Evolutionary conservation across 1,140 invertebrate species (phyloP).

Genomic region (Lysiphlebus fabarum): DNA sequence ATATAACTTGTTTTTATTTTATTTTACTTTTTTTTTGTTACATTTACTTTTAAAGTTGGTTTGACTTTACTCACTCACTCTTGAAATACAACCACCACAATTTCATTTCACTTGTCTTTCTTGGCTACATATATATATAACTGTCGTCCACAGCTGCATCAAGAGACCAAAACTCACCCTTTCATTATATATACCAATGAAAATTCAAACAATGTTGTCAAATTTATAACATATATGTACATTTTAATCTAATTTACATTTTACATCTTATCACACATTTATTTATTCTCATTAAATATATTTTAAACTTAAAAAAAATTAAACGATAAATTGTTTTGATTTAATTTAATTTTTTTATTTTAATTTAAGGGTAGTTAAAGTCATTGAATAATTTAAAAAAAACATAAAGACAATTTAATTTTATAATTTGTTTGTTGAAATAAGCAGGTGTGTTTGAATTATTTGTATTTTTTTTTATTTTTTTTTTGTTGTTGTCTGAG

Average conservation of each 20-base stretch:
- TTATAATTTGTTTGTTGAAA: too few species aligned
- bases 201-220: conserved; percentile 52
- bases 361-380: too few species aligned
- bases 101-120: conserved; percentile 26
- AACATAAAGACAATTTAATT: too few species aligned
- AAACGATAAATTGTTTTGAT: too few species aligned
- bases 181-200: conserved; percentile 14
- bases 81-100: conserved; percentile 13
- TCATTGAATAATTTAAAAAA: too few species aligned
- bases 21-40: conserved; percentile 28
- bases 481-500: too few species aligned
- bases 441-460: too few species aligned
- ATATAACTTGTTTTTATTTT: conserved; percentile 38
- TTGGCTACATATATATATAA: conserved; percentile 38
- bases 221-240: conserved; percentile 45
- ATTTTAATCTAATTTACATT: not conserved
- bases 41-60: conserved; percentile 12
- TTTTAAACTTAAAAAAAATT: too few species aligned
- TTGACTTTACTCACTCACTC: conserved; percentile 13
- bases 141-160: conserved; percentile 34
- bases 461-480: too few species aligned
- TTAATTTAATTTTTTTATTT: too few species aligned
- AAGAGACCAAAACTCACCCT: conserved; percentile 5
- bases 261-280: too few species aligned
- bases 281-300: too few species aligned